Conservation (phyloP, 2,113 vertebrate genomes). For the Mormyrus iriodes region DNA sequence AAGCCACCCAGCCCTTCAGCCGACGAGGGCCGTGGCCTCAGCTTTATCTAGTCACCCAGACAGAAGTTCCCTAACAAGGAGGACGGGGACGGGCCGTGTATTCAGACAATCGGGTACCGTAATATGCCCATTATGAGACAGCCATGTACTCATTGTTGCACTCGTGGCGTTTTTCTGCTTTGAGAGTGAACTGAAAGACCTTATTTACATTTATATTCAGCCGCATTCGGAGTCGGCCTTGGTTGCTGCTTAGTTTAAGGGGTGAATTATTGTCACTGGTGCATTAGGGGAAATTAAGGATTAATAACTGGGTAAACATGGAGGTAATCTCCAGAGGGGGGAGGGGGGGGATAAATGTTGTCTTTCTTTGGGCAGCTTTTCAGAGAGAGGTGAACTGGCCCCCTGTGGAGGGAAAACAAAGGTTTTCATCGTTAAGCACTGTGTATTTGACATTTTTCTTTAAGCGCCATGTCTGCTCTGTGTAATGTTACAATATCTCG, state of each 20-base stretch:
- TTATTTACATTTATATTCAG: constrained; percentile 6
- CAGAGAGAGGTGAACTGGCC: constrained; percentile 35
- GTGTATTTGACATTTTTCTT: constrained; percentile 32
- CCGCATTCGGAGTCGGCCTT: background rate
- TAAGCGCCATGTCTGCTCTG: constrained; percentile 22
- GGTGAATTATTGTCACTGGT: constrained; percentile 54
- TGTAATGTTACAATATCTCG: constrained; percentile 17
- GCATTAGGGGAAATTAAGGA: constrained; percentile 58
- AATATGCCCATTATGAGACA: background rate
- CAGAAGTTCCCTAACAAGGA: background rate
- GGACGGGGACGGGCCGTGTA: background rate
- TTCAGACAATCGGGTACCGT: background rate
- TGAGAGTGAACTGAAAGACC: constrained; percentile 4
- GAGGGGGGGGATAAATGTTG: constrained; percentile 48
- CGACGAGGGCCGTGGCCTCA: background rate
- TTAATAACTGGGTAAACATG: constrained; percentile 59
- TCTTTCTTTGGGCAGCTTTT: constrained; percentile 45
- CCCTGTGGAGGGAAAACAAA: constrained; percentile 23
- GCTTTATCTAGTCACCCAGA: constrained; percentile 31
- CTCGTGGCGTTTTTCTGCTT: background rate
- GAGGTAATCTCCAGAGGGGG: constrained; percentile 46
- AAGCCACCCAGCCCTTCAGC: constrained; percentile 31
- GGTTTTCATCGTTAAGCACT: constrained; percentile 20
- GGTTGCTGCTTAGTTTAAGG: constrained; percentile 13
- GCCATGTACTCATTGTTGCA: background rate